These are phyloP conservation scores for Hippopotamus amphibius DNA, from an alignment of 2,113 vertebrate genomes.

Conservation along the genomic window DNA sequence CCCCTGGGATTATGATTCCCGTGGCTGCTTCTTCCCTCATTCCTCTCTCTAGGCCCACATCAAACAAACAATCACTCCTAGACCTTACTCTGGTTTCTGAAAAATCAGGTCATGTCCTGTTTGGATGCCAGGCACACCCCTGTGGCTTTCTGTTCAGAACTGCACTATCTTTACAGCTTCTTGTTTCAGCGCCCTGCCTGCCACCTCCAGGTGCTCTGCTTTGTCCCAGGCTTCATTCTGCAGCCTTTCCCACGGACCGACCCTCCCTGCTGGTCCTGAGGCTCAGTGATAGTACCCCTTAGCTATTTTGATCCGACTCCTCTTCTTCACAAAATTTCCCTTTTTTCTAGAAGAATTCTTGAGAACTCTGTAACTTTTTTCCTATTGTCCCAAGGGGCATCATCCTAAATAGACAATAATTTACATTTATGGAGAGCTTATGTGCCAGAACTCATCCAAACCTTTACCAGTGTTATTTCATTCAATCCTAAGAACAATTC, in stretches of 20 bases:
- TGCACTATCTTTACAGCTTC: constrained; percentile 19
- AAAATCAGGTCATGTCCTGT: constrained; percentile 78
- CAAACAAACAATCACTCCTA: constrained; percentile 65
- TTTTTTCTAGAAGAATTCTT: constrained; percentile 36
- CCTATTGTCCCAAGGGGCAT: neutral
- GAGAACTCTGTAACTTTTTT: constrained; percentile 28
- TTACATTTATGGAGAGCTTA: constrained; percentile 33
- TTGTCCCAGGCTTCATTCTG: neutral
- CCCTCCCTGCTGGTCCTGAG: neutral
- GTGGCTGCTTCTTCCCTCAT: neutral
- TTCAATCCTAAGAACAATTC: constrained; percentile 42
- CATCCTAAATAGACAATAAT: constrained; percentile 18
- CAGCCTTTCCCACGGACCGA: neutral
- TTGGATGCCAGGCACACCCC: constrained; percentile 75
- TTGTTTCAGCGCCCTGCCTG: constrained; percentile 48
- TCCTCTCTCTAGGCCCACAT: constrained; percentile 40
- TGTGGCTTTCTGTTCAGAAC: constrained; percentile 64
- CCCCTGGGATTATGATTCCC: neutral
- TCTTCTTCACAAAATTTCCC: neutral
- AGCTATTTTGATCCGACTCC: neutral
- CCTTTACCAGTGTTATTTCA: constrained; percentile 7
- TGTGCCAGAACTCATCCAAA: neutral
- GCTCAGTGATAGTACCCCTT: neutral
- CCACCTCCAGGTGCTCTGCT: neutral
- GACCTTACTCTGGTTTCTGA: constrained; percentile 64